Conservation (phyloP, 2,113 vertebrate species). For the Embiotoca jacksoni region DNA sequence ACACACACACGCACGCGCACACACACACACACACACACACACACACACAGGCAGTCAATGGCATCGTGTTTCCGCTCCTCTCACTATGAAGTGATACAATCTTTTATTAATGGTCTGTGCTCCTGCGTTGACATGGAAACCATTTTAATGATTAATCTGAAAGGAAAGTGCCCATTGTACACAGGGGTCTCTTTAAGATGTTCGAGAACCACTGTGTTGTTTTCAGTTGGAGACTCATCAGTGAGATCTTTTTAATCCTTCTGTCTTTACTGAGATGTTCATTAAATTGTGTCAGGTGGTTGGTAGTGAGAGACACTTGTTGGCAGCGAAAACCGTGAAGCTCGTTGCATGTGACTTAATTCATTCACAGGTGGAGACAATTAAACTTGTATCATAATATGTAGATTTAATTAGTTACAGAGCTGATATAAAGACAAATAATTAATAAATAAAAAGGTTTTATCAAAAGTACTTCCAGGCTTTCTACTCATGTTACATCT, state of each 20-base stretch:
- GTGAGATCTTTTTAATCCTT: constrained; percentile 13
- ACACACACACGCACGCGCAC: constrained; percentile 8
- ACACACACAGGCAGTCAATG: constrained; percentile 18
- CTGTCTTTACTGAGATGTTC: not conserved
- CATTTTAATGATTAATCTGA: constrained; percentile 79
- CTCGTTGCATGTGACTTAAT: too few relatives aligned
- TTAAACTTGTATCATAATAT: not conserved
- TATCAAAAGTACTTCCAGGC: too few relatives aligned
- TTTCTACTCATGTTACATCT: too few relatives aligned
- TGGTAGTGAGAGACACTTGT: not conserved
- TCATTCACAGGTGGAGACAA: too few relatives aligned
- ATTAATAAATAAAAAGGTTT: too few relatives aligned
- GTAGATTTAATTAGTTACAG: not conserved
- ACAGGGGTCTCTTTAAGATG: constrained; percentile 4
- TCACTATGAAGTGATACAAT: constrained; percentile 69
- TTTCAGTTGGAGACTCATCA: not conserved
- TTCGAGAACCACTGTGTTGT: constrained; percentile 28
- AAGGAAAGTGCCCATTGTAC: constrained; percentile 66
- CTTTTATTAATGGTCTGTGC: constrained; percentile 77
- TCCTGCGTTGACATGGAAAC: constrained; percentile 68
- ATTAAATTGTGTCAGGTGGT: constrained; percentile 1
- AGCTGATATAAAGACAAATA: too few relatives aligned
- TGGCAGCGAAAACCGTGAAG: not conserved
- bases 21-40: constrained; percentile 4
- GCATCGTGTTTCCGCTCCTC: constrained; percentile 60